phyloP scores from a whole-genome alignment of 2,888 invertebrate genomes.

The Ischnura elegans region DNA sequence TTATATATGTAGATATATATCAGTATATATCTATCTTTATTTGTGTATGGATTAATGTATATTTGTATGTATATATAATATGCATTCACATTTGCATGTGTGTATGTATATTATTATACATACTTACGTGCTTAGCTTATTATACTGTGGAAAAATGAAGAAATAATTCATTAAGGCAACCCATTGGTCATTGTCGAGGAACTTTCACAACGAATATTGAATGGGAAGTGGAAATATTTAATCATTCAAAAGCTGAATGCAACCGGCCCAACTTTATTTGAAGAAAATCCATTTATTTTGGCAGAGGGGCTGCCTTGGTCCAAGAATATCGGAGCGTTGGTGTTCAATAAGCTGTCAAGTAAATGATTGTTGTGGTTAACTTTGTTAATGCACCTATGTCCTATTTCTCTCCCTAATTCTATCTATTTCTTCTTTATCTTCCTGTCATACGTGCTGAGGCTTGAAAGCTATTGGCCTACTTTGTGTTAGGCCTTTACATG shows the following conservation, averaged over 20 bases:
- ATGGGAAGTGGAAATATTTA: conserved; percentile 63
- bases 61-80: too few relatives aligned
- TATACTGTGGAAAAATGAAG: conserved; percentile 33
- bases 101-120: conserved; percentile 36
- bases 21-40: too few relatives aligned
- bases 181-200: conserved; percentile 44
- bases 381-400: conserved; percentile 56
- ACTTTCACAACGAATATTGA: conserved; percentile 56
- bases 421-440: conserved; percentile 56
- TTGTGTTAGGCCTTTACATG: conserved; percentile 36
- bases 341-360: conserved; percentile 56
- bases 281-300: conserved; percentile 42
- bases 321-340: conserved; percentile 52
- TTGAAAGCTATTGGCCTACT: conserved; percentile 53
- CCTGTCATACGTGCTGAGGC: conserved; percentile 48
- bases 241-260: conserved; percentile 64
- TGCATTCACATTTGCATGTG: too few relatives aligned
- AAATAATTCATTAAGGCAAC: conserved; percentile 42
- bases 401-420: conserved; percentile 55
- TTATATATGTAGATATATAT: too few relatives aligned
- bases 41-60: too few relatives aligned
- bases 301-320: conserved; percentile 8
- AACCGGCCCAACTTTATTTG: conserved; percentile 40
- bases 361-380: conserved; percentile 60
- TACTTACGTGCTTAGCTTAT: conserved; percentile 57